Base-by-base conservation (phyloP, 2,888 invertebrate genomes). In the Julus scanicus region DNA sequence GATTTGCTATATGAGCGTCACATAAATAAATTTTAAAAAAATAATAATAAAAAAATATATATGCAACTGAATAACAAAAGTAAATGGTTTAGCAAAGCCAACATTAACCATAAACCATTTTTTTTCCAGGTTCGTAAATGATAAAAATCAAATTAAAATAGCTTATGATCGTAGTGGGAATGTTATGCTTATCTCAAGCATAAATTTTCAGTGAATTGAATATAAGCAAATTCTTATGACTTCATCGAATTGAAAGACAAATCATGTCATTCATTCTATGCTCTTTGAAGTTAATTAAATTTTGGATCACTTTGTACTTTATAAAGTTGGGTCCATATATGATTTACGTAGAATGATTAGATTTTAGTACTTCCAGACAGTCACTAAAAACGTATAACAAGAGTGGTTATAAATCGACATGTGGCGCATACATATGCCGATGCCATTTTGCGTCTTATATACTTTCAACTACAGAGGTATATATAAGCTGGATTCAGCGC, bases 271-370 rank as follows among this genome's bases (percentile, higher is more conserved):
- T 29, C 8, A 80, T 29, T 80, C 37, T 20, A 13, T 37, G 29
- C 29, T 4, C 9, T 80, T 37, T 80, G 80, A 15, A 20, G 11
- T 37, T 29, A 80, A 80, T 80, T 80, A 80, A 37, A 20, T 80
- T 80, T 80, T 37, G 80, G 37, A 80, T 80, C 29, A 11, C 80
- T 29, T 20, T 37, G 80, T 29, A 9, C 80, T 80, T 80, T 80
- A 80, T 80, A 6, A 80, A 11, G 29, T 20, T 80, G 80, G 37
- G 29, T 80, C 29, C 11, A 63, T 6, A 80, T 37, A 29, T 44
- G 44, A 44, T 80, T 80, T 80, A 80, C 80, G 37, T 37, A 13
- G 37, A 80, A 11, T 80, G 80, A 80, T 80, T 80, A 80, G 80
- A 37, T 20, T 29, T 44, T 8, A 17, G 63, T 20, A 20, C 20